Evolutionary conservation across 1,140 invertebrate genomes (phyloP), one percentile per base, ranked within the genome.

Genomic region (Ceratina australensis): DNA sequence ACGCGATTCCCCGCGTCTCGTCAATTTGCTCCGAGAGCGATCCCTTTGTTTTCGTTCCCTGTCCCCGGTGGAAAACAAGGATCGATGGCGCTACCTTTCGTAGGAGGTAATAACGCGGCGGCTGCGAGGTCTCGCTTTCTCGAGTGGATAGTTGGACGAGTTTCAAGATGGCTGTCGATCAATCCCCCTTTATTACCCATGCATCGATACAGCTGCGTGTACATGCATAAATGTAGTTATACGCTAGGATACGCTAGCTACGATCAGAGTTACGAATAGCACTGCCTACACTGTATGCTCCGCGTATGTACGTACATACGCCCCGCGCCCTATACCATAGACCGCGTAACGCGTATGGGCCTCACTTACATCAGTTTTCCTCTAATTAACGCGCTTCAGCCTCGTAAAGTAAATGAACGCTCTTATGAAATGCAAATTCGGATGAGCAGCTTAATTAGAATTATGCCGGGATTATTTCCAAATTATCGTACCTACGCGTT

Each of bases 151-250:
- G 33, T 42, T 52, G 20, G 18, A 52, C n/a, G 18, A 49, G 61
- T 49, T 69, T 50, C 71, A 74, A 79, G 59, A 74, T 79, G 77
- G 77, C 71, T 67, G 56, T 26, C 72, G 77, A 79, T 79, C 77
- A 74, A 74, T 79, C 56, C 10, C 26, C 63, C 52, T 66, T n/a
- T 74, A 64, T 72, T 78, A 56, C 33, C 49, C 50, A 78, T 78
- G 75, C 75, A 78, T 79, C 66, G 77, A 42, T 71, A 74, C 77
- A 79, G 77, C 77, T 82, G 78, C 77, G 67, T 80, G 56, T 69
- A 80, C 78, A 59, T 52, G 68, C 78, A 76, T 71, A 72, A 78
- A 78, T 72, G 69, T 49, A 78, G 49, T 72, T 78, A 64, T 56
- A 65, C 60, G 52, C 33, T 10, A 42, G 28, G 33, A 71, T 59